These are phyloP conservation scores for Phoxinus dragarum DNA, from an alignment of 2,797 vertebrate species.

Conservation along the genomic window DNA sequence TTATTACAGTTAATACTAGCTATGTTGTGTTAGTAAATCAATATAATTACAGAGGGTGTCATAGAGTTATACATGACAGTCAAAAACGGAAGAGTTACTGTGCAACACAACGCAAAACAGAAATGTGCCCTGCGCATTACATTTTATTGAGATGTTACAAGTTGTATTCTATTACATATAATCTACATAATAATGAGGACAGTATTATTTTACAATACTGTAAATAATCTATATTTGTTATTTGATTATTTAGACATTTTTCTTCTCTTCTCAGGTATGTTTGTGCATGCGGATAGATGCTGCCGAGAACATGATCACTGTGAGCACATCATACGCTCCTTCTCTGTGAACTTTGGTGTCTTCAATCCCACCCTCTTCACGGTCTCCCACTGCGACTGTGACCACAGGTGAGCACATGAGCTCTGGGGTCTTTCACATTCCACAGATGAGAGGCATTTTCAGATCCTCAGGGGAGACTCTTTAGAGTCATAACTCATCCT, in stretches of 20 bases:
- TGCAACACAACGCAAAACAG: neutral
- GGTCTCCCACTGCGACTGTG: conserved; percentile 89
- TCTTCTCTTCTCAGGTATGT: conserved; percentile 71
- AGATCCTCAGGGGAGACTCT: conserved; percentile 43
- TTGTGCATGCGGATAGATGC: conserved; percentile 82
- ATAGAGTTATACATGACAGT: neutral
- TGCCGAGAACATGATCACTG: conserved; percentile 92
- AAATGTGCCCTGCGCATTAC: neutral
- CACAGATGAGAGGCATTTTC: conserved; percentile 7
- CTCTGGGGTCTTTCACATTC: conserved; percentile 28
- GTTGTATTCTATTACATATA: neutral
- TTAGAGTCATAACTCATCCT: conserved; percentile 36
- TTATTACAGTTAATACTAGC: neutral
- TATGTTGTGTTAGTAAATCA: neutral
- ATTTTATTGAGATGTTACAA: neutral
- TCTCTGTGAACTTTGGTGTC: conserved; percentile 83
- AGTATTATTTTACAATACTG: neutral
- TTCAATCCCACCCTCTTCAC: conserved; percentile 86
- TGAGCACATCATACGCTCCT: conserved; percentile 76
- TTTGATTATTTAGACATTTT: neutral
- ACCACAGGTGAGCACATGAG: conserved; percentile 73
- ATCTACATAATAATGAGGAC: too few relatives aligned
- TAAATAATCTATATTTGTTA: neutral
- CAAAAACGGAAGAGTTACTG: neutral
- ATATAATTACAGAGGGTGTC: neutral